Evolutionary conservation across 2,888 invertebrate genomes (phyloP).

Genomic region (Scaptomyza tumidula): DNA sequence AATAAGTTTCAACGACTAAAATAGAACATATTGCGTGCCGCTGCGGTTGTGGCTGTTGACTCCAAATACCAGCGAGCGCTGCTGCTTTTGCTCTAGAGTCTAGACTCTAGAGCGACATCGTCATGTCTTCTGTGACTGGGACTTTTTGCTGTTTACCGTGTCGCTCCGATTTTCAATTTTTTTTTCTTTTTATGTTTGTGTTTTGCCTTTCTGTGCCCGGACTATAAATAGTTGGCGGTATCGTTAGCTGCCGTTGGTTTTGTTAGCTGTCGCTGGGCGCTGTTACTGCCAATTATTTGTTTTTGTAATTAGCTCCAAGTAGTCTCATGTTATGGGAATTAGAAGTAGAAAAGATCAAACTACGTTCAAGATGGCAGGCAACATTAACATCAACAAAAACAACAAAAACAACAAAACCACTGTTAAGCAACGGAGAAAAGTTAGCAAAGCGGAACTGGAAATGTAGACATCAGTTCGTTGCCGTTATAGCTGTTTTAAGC

Average conservation of each 20-base stretch:
- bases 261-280: constrained; percentile 41
- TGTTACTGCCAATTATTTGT: constrained; percentile 64
- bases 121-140: constrained; percentile 65
- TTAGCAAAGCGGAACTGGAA: constrained; percentile 79
- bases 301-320: constrained; percentile 66
- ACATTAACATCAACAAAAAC: constrained; percentile 17
- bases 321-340: constrained; percentile 65
- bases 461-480: constrained; percentile 57
- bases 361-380: constrained; percentile 44
- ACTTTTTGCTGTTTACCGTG: constrained; percentile 52
- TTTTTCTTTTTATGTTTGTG: constrained; percentile 13
- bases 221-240: constrained; percentile 67
- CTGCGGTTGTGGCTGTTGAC: constrained; percentile 53
- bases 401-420: constrained; percentile 51
- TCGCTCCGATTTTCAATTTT: constrained; percentile 20
- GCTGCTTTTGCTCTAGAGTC: constrained; percentile 28
- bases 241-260: constrained; percentile 15
- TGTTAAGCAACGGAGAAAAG: constrained; percentile 70
- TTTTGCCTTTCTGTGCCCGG: constrained; percentile 47
- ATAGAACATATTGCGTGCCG: constrained; percentile 75
- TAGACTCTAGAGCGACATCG: constrained; percentile 54
- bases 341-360: constrained; percentile 59
- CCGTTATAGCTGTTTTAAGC: constrained; percentile 72
- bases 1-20: constrained; percentile 66
- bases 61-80: constrained; percentile 56